Evolutionary conservation across 2,797 vertebrate species (phyloP).

Genomic region (Hozukius guyotensis): DNA sequence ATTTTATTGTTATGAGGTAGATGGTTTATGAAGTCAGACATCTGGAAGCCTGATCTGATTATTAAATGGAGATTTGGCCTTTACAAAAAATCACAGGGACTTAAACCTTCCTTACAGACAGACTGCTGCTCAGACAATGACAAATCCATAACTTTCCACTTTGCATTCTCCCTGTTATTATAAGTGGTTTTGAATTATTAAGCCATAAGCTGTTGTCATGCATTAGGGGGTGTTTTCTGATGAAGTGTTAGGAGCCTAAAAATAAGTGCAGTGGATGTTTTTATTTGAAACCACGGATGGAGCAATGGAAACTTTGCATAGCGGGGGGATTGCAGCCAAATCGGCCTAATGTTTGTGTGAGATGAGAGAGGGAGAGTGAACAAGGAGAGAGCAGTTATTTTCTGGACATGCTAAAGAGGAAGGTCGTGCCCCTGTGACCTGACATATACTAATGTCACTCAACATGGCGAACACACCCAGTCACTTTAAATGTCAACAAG

Average conservation of each 20-base stretch:
- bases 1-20: not conserved
- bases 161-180: not conserved
- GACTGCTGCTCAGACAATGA: not conserved
- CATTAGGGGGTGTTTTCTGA: slow-evolving; percentile 25
- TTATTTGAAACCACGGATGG: slow-evolving; percentile 55
- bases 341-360: slow-evolving; percentile 41
- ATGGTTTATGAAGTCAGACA: not conserved
- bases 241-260: slow-evolving; percentile 32
- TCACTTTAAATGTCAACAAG: slow-evolving; percentile 10
- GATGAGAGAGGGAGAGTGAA: slow-evolving; percentile 10
- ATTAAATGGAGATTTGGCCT: not conserved
- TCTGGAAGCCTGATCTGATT: slow-evolving; percentile 10
- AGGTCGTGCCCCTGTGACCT: slow-evolving; percentile 48
- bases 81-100: not conserved
- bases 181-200: slow-evolving; percentile 30
- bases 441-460: slow-evolving; percentile 27
- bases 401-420: slow-evolving; percentile 57
- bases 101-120: not conserved
- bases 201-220: slow-evolving; percentile 25
- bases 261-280: slow-evolving; percentile 59
- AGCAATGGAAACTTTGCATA: slow-evolving; percentile 57
- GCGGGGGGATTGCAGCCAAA: not conserved
- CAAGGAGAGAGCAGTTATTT: slow-evolving; percentile 31
- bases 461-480: slow-evolving; percentile 33
- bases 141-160: not conserved